A percentile compares a stretch with the other conserved stretches of the same genome.
Evolutionary conservation across 2,888 invertebrate species (phyloP).

Genomic region (Mimas tiliae): DNA sequence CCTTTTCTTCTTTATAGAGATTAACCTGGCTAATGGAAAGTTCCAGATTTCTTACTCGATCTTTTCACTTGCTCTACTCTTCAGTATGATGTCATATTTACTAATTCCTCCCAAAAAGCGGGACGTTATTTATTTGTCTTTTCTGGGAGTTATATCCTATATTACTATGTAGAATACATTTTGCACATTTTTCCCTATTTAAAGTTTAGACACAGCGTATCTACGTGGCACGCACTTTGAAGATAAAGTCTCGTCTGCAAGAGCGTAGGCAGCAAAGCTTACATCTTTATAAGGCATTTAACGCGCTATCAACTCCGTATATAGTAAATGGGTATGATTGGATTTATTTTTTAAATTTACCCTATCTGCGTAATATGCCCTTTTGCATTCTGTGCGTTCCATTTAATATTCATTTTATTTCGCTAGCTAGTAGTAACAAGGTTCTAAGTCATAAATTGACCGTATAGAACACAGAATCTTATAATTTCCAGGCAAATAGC

Average conservation of each 20-base stretch:
- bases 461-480: too few species aligned
- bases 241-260: not conserved
- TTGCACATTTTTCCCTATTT: not conserved
- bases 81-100: too few species aligned
- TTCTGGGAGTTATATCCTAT: too few species aligned
- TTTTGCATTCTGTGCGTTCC: not conserved
- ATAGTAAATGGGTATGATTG: not conserved
- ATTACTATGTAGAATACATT: too few species aligned
- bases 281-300: constrained; percentile 1
- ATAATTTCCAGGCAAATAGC: too few species aligned
- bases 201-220: not conserved
- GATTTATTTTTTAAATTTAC: not conserved
- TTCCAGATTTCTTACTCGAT: too few species aligned
- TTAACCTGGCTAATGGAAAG: too few species aligned
- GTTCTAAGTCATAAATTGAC: too few species aligned
- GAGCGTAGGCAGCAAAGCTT: constrained; percentile 6
- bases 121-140: too few species aligned
- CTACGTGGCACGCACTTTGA: not conserved
- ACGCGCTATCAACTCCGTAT: not conserved
- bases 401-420: not conserved
- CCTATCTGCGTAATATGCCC: not conserved
- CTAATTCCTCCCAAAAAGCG: too few species aligned
- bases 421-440: not conserved
- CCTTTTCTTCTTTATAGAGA: too few species aligned
- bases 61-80: too few species aligned